Conservation (phyloP, 2,888 invertebrate species). For the Scaptomyza polygonia region DNA sequence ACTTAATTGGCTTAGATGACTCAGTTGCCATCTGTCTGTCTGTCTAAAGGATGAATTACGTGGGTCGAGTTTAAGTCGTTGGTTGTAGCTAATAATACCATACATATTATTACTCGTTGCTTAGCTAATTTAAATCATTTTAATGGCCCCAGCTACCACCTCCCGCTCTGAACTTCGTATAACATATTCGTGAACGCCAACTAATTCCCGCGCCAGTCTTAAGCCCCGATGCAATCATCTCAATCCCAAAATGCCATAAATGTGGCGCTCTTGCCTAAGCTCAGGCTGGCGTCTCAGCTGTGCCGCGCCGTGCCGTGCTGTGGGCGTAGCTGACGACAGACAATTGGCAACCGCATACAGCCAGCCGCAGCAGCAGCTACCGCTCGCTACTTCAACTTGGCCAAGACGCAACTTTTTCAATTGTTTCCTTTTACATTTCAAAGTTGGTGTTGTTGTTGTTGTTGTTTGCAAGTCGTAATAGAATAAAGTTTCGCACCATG, state of each 20-base stretch:
- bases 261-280: slow-evolving; percentile 37
- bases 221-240: slow-evolving; percentile 59
- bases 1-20: slow-evolving; percentile 31
- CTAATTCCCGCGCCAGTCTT: slow-evolving; percentile 61
- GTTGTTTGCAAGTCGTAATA: slow-evolving; percentile 65
- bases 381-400: slow-evolving; percentile 37
- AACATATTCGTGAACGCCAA: slow-evolving; percentile 38
- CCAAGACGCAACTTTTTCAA: slow-evolving; percentile 65
- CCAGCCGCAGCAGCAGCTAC: slow-evolving; percentile 20
- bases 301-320: not conserved
- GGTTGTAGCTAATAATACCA: slow-evolving; percentile 4
- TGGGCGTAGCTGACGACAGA: slow-evolving; percentile 22
- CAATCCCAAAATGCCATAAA: slow-evolving; percentile 73
- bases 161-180: no score
- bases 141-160: slow-evolving; percentile 51
- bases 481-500: slow-evolving; percentile 77
- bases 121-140: slow-evolving; percentile 72
- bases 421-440: slow-evolving; percentile 49
- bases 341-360: slow-evolving; percentile 46
- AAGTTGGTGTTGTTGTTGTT: slow-evolving; percentile 13
- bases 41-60: slow-evolving; percentile 9
- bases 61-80: not conserved
- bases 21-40: not conserved
- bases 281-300: slow-evolving; percentile 6
- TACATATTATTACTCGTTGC: slow-evolving; percentile 3